Conservation (phyloP, 2,113 vertebrate species). For the Apeltes quadracus region DNA sequence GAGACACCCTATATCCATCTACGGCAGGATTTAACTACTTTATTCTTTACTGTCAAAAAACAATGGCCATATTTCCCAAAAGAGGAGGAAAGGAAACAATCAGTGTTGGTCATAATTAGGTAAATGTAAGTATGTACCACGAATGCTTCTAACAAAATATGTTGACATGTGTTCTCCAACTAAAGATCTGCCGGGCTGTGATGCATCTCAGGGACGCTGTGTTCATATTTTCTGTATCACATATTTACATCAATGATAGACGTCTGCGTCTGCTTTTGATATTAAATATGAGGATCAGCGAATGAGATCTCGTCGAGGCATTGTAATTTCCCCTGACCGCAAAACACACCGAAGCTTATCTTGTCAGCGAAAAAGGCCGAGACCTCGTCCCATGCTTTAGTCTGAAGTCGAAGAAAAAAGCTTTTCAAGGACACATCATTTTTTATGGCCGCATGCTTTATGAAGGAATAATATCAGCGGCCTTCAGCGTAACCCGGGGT, state of each 20-base stretch:
- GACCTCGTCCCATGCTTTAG: neutral
- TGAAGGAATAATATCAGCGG: conserved; percentile 30
- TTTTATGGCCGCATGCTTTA: conserved; percentile 27
- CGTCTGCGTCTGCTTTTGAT: conserved; percentile 16
- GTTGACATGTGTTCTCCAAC: neutral
- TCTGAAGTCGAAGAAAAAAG: conserved; percentile 1
- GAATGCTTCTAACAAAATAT: conserved; percentile 10
- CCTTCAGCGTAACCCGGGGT: conserved; percentile 4
- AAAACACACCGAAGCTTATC: conserved; percentile 19
- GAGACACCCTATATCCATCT: conserved; percentile 33
- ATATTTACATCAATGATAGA: conserved; percentile 36
- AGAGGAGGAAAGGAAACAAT: conserved; percentile 41
- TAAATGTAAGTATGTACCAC: conserved; percentile 23
- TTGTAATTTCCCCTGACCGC: conserved; percentile 46
- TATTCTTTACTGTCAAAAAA: conserved; percentile 67
- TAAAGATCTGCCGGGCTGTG: neutral
- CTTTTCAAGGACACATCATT: conserved; percentile 16
- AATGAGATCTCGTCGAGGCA: conserved; percentile 15
- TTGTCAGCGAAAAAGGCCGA: conserved; percentile 20
- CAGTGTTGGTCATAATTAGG: conserved; percentile 56
- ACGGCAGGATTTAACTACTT: conserved; percentile 50
- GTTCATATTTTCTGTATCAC: conserved; percentile 23
- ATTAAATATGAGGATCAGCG: conserved; percentile 40
- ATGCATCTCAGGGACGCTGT: conserved; percentile 8
- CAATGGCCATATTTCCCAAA: conserved; percentile 57